Percentiles rank a stretch among this genome's conserved stretches.
Conservation (phyloP, 2,888 invertebrate species). For the Lymantria dispar region DNA sequence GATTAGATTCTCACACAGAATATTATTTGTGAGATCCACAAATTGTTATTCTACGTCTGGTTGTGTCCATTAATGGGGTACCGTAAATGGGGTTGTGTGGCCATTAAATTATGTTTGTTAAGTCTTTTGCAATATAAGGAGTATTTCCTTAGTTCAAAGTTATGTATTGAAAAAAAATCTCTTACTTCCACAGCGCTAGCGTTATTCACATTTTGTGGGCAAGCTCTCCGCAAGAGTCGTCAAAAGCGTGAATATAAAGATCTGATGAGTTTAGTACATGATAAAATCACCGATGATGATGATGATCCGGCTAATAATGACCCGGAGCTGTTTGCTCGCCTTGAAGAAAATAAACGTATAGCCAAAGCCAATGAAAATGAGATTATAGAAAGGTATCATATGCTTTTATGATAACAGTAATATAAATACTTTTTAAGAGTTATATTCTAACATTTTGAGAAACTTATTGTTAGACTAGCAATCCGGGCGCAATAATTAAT, state of each 20-base stretch:
- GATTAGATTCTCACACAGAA: too few species aligned
- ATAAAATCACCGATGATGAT: conserved; percentile 49
- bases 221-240: conserved; percentile 53
- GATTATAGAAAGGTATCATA: conserved; percentile 44
- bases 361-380: conserved; percentile 49
- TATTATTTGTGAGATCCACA: too few species aligned
- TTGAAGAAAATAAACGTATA: conserved; percentile 70
- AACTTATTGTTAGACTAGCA: too few species aligned
- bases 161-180: too few species aligned
- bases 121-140: too few species aligned
- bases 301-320: conserved; percentile 85
- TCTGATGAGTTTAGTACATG: conserved; percentile 52
- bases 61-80: too few species aligned
- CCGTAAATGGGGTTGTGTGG: too few species aligned
- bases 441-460: background rate
- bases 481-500: too few species aligned
- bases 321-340: conserved; percentile 68
- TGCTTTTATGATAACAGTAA: background rate
- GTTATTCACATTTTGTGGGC: conserved; percentile 59
- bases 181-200: conserved; percentile 38
- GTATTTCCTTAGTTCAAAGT: too few species aligned
- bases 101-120: too few species aligned
- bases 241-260: conserved; percentile 63
- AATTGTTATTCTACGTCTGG: too few species aligned
- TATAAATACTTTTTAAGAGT: background rate